Base-by-base conservation (phyloP, 2,888 invertebrate species). In the Nineta flava region DNA sequence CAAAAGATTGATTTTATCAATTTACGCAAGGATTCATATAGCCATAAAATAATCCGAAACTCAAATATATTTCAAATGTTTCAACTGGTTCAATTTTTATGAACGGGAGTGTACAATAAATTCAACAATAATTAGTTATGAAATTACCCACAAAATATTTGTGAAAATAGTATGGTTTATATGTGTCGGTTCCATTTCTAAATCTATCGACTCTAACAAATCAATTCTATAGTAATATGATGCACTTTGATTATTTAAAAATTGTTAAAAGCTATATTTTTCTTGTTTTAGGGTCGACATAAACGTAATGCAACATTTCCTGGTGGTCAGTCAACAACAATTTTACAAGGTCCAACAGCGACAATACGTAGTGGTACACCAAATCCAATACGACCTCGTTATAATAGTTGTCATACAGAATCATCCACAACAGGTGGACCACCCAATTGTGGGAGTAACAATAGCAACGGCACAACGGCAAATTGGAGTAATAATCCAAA, bases 221-320 rank as follows among this genome's bases (percentile, higher is more conserved):
- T n/a, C n/a, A n/a, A n/a, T n/a, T n/a, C n/a, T n/a, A n/a, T n/a
- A n/a, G n/a, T n/a, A n/a, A n/a, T n/a, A n/a, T 1, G 79, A 80
- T 53, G 70, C 63, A 58, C 77, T 77, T 55, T 73, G 67, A n/a
- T 70, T 67, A 13, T 59, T 60, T 48, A 61, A 58, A 42, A 76
- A 64, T 55, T 69, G 69, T 52, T 63, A 60, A 60, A 16, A 43
- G 16, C n/a, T n/a, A 26, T 31, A 10, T 26, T 42, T 38, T 46
- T 47, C 32, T 53, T 53, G 44, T 61, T 61, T 13, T 71, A 81
- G 76, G 83, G 83, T 52, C 79, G 85, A 47, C 83, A 85, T 63
- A 86, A 86, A 68, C 70, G 86, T 52, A 86, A 85, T 62, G 83
- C 84, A 10, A 85, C 84, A 26, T 81, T 84, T 67, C 83, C 86